Evolutionary conservation across 2,888 invertebrate genomes (phyloP).

Genomic region (Lasioglossum zephyrum): DNA sequence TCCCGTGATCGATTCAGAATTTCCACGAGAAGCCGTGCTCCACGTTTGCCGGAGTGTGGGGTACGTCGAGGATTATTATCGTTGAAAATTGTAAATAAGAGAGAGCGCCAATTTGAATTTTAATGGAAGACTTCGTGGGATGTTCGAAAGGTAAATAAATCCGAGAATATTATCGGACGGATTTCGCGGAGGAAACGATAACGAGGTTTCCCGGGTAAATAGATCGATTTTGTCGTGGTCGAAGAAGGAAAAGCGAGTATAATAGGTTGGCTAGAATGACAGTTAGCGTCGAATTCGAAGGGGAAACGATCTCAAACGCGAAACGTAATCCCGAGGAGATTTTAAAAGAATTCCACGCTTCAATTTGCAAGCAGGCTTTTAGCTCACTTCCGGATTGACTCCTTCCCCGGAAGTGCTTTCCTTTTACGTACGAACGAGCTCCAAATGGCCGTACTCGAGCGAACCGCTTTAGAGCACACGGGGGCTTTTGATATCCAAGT

Average conservation of each 20-base stretch:
- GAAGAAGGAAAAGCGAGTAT: background rate
- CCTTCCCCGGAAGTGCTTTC: constrained; percentile 55
- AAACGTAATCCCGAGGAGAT: constrained; percentile 34
- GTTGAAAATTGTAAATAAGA: background rate
- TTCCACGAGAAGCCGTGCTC: background rate
- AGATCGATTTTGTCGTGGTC: background rate
- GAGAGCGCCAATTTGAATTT: background rate
- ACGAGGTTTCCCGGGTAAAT: background rate
- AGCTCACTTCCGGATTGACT: constrained; percentile 57
- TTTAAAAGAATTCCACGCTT: constrained; percentile 49
- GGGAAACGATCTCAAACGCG: background rate
- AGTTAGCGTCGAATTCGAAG: constrained; percentile 7
- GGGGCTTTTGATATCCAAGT: constrained; percentile 29
- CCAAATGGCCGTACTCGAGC: constrained; percentile 57
- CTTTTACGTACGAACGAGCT: constrained; percentile 47
- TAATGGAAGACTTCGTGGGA: background rate
- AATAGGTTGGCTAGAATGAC: background rate
- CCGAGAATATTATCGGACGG: background rate
- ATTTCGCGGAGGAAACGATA: background rate
- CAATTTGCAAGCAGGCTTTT: constrained; percentile 61
- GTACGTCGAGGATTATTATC: background rate
- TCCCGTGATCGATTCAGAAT: background rate
- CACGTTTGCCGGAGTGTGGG: background rate
- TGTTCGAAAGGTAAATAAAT: background rate
- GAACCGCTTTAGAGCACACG: constrained; percentile 45